Base-by-base conservation (phyloP, 2,888 invertebrate species). In the Polydesmus complanatus region DNA sequence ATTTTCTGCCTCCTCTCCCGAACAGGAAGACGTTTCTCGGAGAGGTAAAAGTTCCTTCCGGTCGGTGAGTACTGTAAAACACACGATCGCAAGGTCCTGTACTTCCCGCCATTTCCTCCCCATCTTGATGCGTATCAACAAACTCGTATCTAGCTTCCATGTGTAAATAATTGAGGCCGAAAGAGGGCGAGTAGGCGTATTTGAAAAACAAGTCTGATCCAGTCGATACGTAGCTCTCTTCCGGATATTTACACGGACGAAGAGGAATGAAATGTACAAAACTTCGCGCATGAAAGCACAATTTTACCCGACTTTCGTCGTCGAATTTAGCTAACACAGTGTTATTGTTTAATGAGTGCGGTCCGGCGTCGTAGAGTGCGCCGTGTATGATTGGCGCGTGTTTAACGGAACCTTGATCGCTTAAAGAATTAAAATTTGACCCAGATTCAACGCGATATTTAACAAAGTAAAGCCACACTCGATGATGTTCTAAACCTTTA, bases 91-190 rank as follows among this genome's bases (percentile, higher is more conserved):
- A 69, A 22, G 63, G 48, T 21, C 58, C 62, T 21, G 54, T 27
- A 19, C 56, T 48, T 26, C 19, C n/a, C 5, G 23, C 22, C 47
- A 60, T 58, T 58, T 64, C 60, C 22, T 66, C 64, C 3, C 68
- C 68, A 18, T 64, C 64, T 58, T 68, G 69, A 49, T 62, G 67
- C 23, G 67, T 68, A 60, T 88, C 87, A 22, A 89, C 85, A 70
- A 89, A 89, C 74, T 89, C 89, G 74, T 88, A 89, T 58, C 85
- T 81, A 2, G 88, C 79, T 50, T 85, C 79, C 72, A 88, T 88
- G 66, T 84, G 80, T 60, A 86, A 83, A 1, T 86, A 86, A 71
- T 85, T 86, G 55, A 88, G 76, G 2, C 86, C 85, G 62, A 85
- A 86, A n/a, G 86, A 86, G 72, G 85, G 85, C 52, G 83, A 81